phyloP scores from a whole-genome alignment of 2,113 vertebrate genomes.

The Phaethornis superciliosus region DNA sequence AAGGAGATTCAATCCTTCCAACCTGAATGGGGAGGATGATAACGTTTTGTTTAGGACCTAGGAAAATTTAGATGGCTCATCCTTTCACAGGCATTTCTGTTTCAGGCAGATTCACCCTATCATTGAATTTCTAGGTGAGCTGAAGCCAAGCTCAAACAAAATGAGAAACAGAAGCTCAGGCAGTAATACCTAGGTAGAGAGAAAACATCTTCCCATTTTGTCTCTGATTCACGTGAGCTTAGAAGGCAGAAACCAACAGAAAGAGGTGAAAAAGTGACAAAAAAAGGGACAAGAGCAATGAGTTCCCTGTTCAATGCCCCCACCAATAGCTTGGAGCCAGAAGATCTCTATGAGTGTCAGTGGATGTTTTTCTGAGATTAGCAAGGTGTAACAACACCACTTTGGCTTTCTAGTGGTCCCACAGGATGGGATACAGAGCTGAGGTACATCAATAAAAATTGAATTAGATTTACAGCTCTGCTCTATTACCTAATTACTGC shows the following conservation, averaged over 20 bases:
- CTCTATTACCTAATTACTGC: constrained; percentile 58
- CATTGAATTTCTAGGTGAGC: not conserved
- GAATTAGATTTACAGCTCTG: constrained; percentile 58
- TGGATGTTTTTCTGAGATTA: not conserved
- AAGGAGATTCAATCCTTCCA: not conserved
- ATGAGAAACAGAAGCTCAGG: not conserved
- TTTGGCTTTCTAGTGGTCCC: constrained; percentile 3
- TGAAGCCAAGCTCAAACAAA: not conserved
- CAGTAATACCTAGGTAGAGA: not conserved
- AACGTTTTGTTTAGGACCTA: not conserved
- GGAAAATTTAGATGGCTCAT: not conserved
- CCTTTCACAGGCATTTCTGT: not conserved
- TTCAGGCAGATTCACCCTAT: not conserved
- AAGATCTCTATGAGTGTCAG: not conserved
- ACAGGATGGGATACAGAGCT: constrained; percentile 22
- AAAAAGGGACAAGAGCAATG: not conserved
- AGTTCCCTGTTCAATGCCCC: not conserved
- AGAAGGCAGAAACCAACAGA: not conserved
- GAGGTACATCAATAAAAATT: constrained; percentile 61
- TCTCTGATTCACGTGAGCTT: not conserved
- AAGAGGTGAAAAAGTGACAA: not conserved
- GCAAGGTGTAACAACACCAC: not conserved
- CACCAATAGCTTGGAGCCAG: not conserved
- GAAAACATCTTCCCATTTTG: not conserved
- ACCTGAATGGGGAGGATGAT: not conserved